Evolutionary conservation across 2,797 vertebrate genomes (phyloP).

Genomic region (Menidia menidia): DNA sequence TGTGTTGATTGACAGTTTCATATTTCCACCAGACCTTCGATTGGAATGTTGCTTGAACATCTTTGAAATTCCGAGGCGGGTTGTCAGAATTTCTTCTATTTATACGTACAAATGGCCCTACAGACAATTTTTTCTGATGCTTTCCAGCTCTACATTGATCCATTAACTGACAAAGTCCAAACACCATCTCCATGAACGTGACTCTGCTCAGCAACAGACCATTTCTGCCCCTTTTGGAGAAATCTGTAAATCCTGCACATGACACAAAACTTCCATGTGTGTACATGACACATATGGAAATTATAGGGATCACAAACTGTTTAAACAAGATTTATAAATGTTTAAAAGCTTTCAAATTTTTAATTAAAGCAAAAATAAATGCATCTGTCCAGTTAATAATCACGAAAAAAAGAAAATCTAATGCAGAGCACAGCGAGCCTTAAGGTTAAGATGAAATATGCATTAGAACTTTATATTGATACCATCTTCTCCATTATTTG

Average conservation of each 20-base stretch:
- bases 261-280: too few relatives aligned
- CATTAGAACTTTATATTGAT: neutral
- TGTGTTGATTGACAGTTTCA: neutral
- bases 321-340: too few relatives aligned
- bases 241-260: too few relatives aligned
- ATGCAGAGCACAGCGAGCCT: neutral
- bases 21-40: too few relatives aligned
- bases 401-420: neutral
- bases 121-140: constrained; percentile 15
- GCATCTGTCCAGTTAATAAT: neutral
- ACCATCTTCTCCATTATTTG: constrained; percentile 16
- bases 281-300: too few relatives aligned
- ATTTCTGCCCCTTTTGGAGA: too few relatives aligned
- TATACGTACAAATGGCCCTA: constrained; percentile 28
- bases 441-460: neutral
- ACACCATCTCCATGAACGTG: neutral
- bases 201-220: too few relatives aligned
- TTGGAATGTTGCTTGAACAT: too few relatives aligned
- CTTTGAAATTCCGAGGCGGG: too few relatives aligned
- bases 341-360: too few relatives aligned
- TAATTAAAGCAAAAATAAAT: neutral
- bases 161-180: constrained; percentile 61
- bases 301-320: too few relatives aligned
- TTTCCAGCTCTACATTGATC: constrained; percentile 14
- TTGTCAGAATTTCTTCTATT: neutral